phyloP scores from a whole-genome alignment of 2,888 invertebrate species.

The Tinea semifulvella region DNA sequence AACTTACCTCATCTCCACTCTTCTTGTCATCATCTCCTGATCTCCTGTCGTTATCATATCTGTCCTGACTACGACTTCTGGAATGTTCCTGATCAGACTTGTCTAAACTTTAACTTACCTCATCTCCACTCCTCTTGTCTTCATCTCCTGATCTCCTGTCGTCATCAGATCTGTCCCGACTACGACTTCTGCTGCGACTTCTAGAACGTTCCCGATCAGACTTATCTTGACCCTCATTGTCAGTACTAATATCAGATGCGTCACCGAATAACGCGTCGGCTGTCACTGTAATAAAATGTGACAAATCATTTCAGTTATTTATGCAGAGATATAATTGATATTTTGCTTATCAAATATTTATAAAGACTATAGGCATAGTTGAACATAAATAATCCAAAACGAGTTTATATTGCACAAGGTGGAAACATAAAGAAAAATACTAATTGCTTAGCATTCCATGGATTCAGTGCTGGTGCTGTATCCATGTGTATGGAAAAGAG shows the following conservation, averaged over 20 bases:
- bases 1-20: slow-evolving; percentile 47
- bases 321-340: no score
- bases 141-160: slow-evolving; percentile 58
- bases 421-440: no score
- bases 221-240: slow-evolving; percentile 72
- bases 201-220: slow-evolving; percentile 28
- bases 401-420: no score
- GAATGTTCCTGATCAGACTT: slow-evolving; percentile 27
- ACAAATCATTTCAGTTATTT: no score
- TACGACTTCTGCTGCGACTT: slow-evolving; percentile 36
- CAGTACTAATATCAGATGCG: slow-evolving; percentile 91
- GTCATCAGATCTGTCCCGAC: slow-evolving; percentile 38
- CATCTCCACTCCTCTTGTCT: slow-evolving; percentile 47
- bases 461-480: no score
- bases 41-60: slow-evolving; percentile 42
- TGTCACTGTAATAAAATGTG: slow-evolving; percentile 54
- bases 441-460: no score
- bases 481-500: no score
- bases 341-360: no score
- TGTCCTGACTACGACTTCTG: slow-evolving; percentile 32
- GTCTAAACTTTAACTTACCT: slow-evolving; percentile 34
- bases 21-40: slow-evolving; percentile 57
- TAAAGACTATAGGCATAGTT: no score
- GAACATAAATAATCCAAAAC: no score
- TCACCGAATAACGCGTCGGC: slow-evolving; percentile 92